A percentile compares a stretch with the other conserved stretches of the same genome.
Conservation (phyloP, 2,888 invertebrate genomes). For the Ichneumoninae sp. region DNA sequence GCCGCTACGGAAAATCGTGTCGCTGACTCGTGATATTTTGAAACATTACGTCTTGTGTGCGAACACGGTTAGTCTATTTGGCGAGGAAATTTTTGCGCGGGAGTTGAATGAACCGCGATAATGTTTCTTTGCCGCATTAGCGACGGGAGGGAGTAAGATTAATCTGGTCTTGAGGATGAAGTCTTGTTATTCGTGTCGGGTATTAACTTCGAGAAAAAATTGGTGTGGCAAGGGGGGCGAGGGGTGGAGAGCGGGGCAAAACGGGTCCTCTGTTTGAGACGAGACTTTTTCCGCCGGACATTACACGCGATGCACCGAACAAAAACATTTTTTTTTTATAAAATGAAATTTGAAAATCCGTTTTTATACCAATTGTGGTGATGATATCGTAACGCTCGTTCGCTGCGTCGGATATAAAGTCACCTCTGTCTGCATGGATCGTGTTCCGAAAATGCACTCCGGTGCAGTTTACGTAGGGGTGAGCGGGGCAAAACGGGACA, state of each 20-base stretch:
- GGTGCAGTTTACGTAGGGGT: no score
- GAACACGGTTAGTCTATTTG: constrained; percentile 38
- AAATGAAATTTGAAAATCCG: no score
- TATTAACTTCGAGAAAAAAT: background rate
- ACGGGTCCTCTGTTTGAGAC: background rate
- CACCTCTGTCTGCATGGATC: no score
- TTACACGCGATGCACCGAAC: no score
- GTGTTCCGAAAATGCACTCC: no score
- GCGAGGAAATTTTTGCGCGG: constrained; percentile 15
- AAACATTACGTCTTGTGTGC: background rate
- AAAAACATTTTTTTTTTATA: no score
- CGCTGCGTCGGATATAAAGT: no score
- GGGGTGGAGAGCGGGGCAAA: no score
- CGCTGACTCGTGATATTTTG: constrained; percentile 60
- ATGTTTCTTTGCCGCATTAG: background rate
- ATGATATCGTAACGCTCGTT: no score
- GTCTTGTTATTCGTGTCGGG: background rate
- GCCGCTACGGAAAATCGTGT: constrained; percentile 73
- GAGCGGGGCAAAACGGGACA: no score
- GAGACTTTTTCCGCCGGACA: background rate
- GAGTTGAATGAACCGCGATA: constrained; percentile 28
- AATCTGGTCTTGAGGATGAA: background rate
- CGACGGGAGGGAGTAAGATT: background rate
- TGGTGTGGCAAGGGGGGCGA: background rate
- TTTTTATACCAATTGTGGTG: no score